These are phyloP conservation scores for Drosophila ochracea DNA, from an alignment of 2,888 invertebrate species.

Conservation along the genomic window DNA sequence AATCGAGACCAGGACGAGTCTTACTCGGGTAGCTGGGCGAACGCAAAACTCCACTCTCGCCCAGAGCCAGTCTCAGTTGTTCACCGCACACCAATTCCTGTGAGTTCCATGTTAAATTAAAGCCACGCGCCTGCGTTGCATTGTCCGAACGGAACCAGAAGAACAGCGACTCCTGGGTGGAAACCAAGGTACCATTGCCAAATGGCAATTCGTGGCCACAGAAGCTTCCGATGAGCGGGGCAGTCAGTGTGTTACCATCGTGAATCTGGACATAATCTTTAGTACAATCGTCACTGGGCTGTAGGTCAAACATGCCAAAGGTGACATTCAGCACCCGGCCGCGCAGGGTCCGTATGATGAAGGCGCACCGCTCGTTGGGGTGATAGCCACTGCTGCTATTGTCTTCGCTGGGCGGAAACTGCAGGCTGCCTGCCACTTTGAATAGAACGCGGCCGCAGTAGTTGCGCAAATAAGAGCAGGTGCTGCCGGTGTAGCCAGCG, in stretches of 20 bases:
- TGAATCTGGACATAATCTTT: constrained; percentile 93
- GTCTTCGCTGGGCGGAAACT: constrained; percentile 87
- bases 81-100: constrained; percentile 91
- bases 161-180: constrained; percentile 91
- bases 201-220: constrained; percentile 91
- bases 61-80: constrained; percentile 82
- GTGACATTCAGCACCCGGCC: constrained; percentile 91
- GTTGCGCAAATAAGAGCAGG: constrained; percentile 87
- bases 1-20: constrained; percentile 93
- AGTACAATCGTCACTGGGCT: constrained; percentile 87
- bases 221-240: constrained; percentile 91
- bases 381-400: constrained; percentile 85
- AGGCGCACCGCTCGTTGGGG: constrained; percentile 90
- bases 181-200: constrained; percentile 88
- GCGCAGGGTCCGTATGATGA: constrained; percentile 89
- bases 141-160: constrained; percentile 92
- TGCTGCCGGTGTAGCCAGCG: constrained; percentile 88
- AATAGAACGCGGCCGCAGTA: constrained; percentile 88
- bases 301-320: constrained; percentile 90
- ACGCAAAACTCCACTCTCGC: constrained; percentile 89
- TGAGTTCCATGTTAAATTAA: constrained; percentile 92
- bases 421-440: constrained; percentile 87
- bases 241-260: constrained; percentile 91
- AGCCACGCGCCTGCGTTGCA: constrained; percentile 87
- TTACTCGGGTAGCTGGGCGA: constrained; percentile 95